Evolutionary conservation across 2,113 vertebrate species (phyloP).

Genomic region (Pseudolaguvia tuberculata): DNA sequence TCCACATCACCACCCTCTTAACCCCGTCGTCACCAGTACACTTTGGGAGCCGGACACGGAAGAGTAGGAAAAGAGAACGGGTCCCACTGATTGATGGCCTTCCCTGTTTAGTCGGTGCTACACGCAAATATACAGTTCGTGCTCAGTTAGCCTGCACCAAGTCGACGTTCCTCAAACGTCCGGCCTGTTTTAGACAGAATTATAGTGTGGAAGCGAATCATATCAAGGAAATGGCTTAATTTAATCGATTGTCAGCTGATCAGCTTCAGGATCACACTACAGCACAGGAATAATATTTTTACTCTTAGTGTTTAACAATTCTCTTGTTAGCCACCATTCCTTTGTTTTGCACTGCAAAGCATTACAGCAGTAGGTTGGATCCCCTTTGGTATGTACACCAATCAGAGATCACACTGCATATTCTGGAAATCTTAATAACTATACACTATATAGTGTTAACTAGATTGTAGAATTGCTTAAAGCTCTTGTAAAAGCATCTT

Average conservation of each 20-base stretch:
- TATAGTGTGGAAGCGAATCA: neutral
- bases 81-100: conserved; percentile 10
- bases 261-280: conserved; percentile 18
- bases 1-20: neutral
- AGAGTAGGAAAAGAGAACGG: conserved; percentile 1
- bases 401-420: neutral
- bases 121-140: conserved; percentile 49
- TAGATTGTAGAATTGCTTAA: conserved; percentile 10
- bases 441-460: neutral
- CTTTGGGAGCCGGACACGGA: neutral
- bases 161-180: conserved; percentile 22
- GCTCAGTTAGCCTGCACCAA: conserved; percentile 34
- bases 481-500: too few relatives aligned
- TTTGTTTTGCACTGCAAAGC: neutral
- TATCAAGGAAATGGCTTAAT: conserved; percentile 18
- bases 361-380: neutral
- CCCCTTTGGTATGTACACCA: neutral
- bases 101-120: conserved; percentile 49
- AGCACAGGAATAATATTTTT: conserved; percentile 9
- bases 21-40: conserved; percentile 17
- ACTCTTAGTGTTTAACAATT: conserved; percentile 4
- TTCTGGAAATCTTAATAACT: neutral
- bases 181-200: conserved; percentile 13
- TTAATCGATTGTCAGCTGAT: conserved; percentile 14
- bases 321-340: conserved; percentile 20